Evolutionary conservation across 2,797 vertebrate species (phyloP), one percentile per base, ranked within the genome.

Genomic region (Sebastes dallii): DNA sequence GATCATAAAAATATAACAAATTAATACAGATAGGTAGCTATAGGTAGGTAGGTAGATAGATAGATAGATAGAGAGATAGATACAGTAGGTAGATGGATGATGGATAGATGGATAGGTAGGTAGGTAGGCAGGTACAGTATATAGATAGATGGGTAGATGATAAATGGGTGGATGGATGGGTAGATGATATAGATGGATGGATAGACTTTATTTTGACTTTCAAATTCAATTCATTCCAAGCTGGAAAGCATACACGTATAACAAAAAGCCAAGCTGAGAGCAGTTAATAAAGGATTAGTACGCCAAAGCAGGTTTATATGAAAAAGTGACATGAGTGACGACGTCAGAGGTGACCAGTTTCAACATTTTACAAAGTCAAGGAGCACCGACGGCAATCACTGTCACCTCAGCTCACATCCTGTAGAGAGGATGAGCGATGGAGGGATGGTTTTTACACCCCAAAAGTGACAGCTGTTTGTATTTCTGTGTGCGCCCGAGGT

Each of bases 401-500:
- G n/a, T 75, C 24, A 34, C 42, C 55, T 39, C 27, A 8, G 59
- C 56, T 67, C 54, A n/a, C 24, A n/a, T 42, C 1, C 6, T 22
- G 55, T n/a, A 62, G 58, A 56, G 29, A 50, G 18, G 9, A n/a
- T 4, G 27, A 71, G 14, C 1, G 11, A 30, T 5, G 25, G 55
- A 67, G 0, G 18, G 54, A 56, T 42, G 55, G 18, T 9, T 72
- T 56, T 75, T 22, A 59, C 27, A 1, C 50, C 50, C 20, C 50
- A 55, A 36, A 7, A 60, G 60, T 76, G 69, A 34, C 74, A 66
- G 36, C 60, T 86, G 75, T 73, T 50, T 39, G 36, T 56, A 3
- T 83, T 24, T 82, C 18, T 85, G 60, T 56, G 54, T 52, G 59
- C 39, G 82, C 77, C 68, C 8, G 72, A 67, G 20, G 50, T 20